Percentiles rank a stretch among this genome's conserved stretches.
These are phyloP conservation scores for Cheilosia impressa DNA, from an alignment of 2,888 invertebrate species.

Conservation along the genomic window DNA sequence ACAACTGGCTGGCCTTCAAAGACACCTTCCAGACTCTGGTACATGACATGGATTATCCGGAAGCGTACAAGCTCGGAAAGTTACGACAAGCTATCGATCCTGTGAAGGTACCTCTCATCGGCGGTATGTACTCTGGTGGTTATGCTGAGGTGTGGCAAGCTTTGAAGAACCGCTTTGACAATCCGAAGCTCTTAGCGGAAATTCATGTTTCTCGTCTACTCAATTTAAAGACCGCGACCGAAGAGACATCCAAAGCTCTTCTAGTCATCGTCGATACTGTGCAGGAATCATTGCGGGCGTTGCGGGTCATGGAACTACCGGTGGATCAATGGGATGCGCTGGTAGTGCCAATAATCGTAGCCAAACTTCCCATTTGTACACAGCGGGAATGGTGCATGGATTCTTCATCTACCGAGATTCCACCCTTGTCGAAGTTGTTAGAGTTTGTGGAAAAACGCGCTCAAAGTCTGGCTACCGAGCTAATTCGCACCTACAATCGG, in stretches of 20 bases:
- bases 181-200: conserved; percentile 43
- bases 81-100: conserved; percentile 39
- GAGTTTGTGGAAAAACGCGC: conserved; percentile 13
- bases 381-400: conserved; percentile 43
- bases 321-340: conserved; percentile 52
- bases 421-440: not conserved
- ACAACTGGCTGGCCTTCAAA: not conserved
- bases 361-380: not conserved
- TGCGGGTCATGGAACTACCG: conserved; percentile 50
- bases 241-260: conserved; percentile 6
- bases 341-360: conserved; percentile 41
- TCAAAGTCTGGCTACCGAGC: conserved; percentile 22
- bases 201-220: conserved; percentile 33
- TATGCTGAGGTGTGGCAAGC: conserved; percentile 43
- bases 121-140: conserved; percentile 37
- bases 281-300: conserved; percentile 54
- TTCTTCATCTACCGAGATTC: conserved; percentile 21
- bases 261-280: conserved; percentile 55
- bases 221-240: not conserved
- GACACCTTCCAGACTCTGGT: conserved; percentile 46
- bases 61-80: conserved; percentile 50
- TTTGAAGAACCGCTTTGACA: conserved; percentile 41
- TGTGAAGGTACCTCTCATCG: conserved; percentile 24
- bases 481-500: not conserved
- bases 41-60: conserved; percentile 65